Conservation (phyloP, 2,888 invertebrate species). For the Campoletis raptor region DNA sequence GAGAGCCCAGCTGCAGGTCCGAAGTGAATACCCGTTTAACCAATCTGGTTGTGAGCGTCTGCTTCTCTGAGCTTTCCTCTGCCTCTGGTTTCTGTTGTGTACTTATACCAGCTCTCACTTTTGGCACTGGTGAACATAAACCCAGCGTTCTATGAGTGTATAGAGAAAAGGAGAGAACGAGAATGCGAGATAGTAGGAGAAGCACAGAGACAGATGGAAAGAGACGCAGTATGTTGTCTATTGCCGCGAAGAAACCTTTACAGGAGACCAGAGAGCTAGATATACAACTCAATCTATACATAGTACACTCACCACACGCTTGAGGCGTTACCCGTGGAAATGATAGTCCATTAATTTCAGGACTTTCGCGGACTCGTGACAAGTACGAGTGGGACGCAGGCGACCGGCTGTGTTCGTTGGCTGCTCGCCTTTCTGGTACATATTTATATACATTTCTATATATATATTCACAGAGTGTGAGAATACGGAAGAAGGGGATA, state of each 20-base stretch:
- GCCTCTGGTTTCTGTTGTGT: constrained; percentile 14
- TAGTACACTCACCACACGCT: constrained; percentile 46
- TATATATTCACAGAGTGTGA: neutral
- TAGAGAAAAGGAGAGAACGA: constrained; percentile 18
- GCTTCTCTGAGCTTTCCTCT: constrained; percentile 48
- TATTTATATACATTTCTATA: constrained; percentile 2
- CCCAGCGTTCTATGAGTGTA: constrained; percentile 43
- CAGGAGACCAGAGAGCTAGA: constrained; percentile 46
- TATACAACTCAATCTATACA: constrained; percentile 32
- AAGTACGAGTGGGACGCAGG: constrained; percentile 54
- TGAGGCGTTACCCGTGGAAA: constrained; percentile 68
- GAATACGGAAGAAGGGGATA: constrained; percentile 1
- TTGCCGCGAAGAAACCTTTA: constrained; percentile 60
- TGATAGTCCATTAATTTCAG: constrained; percentile 69
- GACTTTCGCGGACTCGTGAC: constrained; percentile 65
- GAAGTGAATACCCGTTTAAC: constrained; percentile 56
- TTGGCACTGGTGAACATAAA: constrained; percentile 40
- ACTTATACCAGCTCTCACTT: constrained; percentile 46
- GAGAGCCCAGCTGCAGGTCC: constrained; percentile 53
- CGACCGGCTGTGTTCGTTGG: constrained; percentile 40
- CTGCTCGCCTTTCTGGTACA: constrained; percentile 37
- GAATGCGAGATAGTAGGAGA: neutral
- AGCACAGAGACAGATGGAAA: constrained; percentile 10
- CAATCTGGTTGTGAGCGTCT: constrained; percentile 40
- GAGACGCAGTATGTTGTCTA: constrained; percentile 32